phyloP scores from a whole-genome alignment of 1,140 invertebrate genomes.

The Trachymyrmex septentrionalis region DNA sequence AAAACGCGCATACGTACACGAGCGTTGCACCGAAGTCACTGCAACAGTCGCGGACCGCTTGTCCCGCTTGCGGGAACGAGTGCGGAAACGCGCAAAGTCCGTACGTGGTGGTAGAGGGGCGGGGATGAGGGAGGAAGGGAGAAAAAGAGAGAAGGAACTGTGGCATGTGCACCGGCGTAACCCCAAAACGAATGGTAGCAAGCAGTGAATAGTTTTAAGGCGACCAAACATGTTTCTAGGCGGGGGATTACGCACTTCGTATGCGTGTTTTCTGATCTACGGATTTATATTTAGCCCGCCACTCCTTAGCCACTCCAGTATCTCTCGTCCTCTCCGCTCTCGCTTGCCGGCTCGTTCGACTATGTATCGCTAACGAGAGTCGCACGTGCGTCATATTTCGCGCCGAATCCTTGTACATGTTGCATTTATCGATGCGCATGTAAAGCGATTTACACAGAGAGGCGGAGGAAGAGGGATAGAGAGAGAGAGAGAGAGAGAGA shows the following conservation, averaged over 20 bases:
- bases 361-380: conserved; percentile 46
- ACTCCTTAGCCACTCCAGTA: conserved; percentile 40
- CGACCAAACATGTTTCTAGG: conserved; percentile 68
- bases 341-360: background rate
- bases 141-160: conserved; percentile 10
- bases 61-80: conserved; percentile 55
- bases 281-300: conserved; percentile 77
- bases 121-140: background rate
- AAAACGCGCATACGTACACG: conserved; percentile 46
- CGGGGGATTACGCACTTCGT: conserved; percentile 70
- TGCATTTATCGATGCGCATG: background rate
- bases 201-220: conserved; percentile 36
- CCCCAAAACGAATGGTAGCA: conserved; percentile 49
- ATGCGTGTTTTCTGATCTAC: conserved; percentile 71
- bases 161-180: conserved; percentile 49
- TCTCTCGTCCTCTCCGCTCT: conserved; percentile 33
- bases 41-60: conserved; percentile 29
- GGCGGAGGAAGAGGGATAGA: background rate
- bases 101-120: background rate
- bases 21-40: conserved; percentile 52
- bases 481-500: background rate
- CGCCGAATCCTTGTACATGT: background rate
- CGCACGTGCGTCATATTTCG: conserved; percentile 45
- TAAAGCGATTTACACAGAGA: background rate
- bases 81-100: conserved; percentile 41